Evolutionary conservation across 1,140 invertebrate species (phyloP).

Genomic region (Megathymus violae): DNA sequence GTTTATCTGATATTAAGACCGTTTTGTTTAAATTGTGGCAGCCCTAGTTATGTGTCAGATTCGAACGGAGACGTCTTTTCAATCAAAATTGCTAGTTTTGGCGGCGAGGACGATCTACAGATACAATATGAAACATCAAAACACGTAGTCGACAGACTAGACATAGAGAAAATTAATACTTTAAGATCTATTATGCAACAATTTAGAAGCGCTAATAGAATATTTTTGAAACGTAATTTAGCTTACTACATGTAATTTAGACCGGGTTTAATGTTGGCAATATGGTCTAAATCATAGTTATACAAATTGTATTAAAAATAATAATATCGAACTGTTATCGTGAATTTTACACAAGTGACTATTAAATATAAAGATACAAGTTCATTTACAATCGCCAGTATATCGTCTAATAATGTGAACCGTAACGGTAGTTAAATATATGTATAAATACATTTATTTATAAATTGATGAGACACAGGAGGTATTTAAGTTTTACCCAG

Average conservation of each 20-base stretch:
- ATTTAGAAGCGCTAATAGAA: slow-evolving; percentile 52
- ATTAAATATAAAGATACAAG: neutral
- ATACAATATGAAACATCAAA: slow-evolving; percentile 32
- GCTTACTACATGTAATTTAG: slow-evolving; percentile 41
- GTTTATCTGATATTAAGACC: no score
- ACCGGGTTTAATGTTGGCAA: slow-evolving; percentile 40
- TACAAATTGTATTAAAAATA: neutral
- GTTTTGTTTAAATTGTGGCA: no score
- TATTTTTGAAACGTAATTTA: slow-evolving; percentile 42
- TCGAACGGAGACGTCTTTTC: neutral
- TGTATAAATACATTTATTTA: neutral
- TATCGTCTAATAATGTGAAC: neutral
- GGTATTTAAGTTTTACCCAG: neutral
- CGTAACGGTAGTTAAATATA: no score
- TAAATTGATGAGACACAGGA: neutral
- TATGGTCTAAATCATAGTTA: neutral
- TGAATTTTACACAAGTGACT: neutral
- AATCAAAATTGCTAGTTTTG: no score
- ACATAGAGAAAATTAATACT: slow-evolving; percentile 31
- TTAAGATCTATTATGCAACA: slow-evolving; percentile 49
- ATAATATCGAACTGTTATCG: neutral
- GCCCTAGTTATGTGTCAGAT: neutral
- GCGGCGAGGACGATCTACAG: slow-evolving; percentile 19
- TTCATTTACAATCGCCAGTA: neutral
- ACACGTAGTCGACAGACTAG: slow-evolving; percentile 24